A percentile compares a stretch with the other conserved stretches of the same genome.
phyloP scores from a whole-genome alignment of 2,113 vertebrate species.

The Bathybates hornii region DNA sequence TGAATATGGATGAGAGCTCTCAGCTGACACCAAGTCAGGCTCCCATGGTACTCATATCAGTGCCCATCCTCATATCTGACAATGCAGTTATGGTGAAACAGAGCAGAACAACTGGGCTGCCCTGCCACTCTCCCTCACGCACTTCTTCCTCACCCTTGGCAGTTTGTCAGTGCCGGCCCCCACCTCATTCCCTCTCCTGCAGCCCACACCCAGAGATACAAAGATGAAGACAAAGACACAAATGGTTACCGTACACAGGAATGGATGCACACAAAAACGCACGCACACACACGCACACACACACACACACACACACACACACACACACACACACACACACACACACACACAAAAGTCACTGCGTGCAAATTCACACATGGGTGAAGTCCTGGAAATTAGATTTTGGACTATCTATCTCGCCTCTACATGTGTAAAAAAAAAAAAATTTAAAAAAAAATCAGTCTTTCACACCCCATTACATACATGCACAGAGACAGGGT shows the following conservation, averaged over 20 bases:
- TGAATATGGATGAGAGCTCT: slow-evolving; percentile 42
- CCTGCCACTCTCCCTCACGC: slow-evolving; percentile 2
- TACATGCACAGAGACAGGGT: not conserved
- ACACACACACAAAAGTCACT: not conserved
- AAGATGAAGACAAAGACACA: slow-evolving; percentile 2
- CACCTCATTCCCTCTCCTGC: not conserved
- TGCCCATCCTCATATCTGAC: slow-evolving; percentile 20
- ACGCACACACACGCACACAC: not conserved
- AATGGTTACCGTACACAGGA: not conserved
- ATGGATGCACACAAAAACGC: not conserved
- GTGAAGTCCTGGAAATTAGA: not conserved
- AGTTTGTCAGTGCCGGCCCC: not conserved
- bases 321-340: no score
- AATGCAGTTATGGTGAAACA: slow-evolving; percentile 37
- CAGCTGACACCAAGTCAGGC: not conserved
- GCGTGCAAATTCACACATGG: not conserved
- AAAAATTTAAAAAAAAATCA: not conserved
- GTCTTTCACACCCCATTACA: not conserved
- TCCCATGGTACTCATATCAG: slow-evolving; percentile 22
- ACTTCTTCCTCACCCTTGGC: not conserved
- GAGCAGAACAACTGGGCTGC: slow-evolving; percentile 35
- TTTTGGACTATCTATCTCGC: not conserved
- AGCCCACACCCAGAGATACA: not conserved
- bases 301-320: not conserved
- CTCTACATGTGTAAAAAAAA: not conserved